Base-by-base conservation (phyloP, 2,888 invertebrate genomes). In the Ectemnius lituratus region DNA sequence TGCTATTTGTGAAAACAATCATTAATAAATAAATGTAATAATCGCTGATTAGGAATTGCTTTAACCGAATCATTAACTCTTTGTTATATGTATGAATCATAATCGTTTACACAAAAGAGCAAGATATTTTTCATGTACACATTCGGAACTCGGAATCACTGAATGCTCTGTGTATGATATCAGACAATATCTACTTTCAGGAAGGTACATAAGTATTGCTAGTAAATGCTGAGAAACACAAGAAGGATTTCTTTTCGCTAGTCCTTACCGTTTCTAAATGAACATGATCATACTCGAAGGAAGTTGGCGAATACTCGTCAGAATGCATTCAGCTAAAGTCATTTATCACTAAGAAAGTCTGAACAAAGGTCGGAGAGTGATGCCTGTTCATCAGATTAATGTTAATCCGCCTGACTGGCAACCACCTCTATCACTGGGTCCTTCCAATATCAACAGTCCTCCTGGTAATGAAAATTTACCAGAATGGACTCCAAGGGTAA, bases 361-460 rank as follows among this genome's bases (percentile, higher is more conserved):
- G 76, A 63, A 64, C 65, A 52, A 75, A 82, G 76, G 78, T 71
- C 62, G 67, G 71, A 73, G 71, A 87, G 85, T 86, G 76, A 89
- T 89, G 89, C 89, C 89, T 79, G 87, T 89, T 78, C 89, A 89
- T 77, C 89, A 89, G 84, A 89, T 89, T 73, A 89, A 87, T 86
- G 89, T 89, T 82, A 87, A 88, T 88, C 89, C 89, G 80, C 88
- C 89, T 67, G 89, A 89, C 82, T 88, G 89, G 89, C 89, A 89
- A 79, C 83, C 87, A 79, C 85, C 88, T 76, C 83, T 87, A 72
- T 80, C 86, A 28, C 78, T 87, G 75, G 83, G 83, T 70, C 84
- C 87, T 70, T 86, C 88, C 45, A 85, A 81, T 78, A 80, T 79
- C 67, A 88, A 87, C 70, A 89, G 86, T 78, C 85, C 88, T 56